These are phyloP conservation scores for Sebastes vulpes DNA, from an alignment of 2,797 vertebrate genomes.

Conservation along the genomic window DNA sequence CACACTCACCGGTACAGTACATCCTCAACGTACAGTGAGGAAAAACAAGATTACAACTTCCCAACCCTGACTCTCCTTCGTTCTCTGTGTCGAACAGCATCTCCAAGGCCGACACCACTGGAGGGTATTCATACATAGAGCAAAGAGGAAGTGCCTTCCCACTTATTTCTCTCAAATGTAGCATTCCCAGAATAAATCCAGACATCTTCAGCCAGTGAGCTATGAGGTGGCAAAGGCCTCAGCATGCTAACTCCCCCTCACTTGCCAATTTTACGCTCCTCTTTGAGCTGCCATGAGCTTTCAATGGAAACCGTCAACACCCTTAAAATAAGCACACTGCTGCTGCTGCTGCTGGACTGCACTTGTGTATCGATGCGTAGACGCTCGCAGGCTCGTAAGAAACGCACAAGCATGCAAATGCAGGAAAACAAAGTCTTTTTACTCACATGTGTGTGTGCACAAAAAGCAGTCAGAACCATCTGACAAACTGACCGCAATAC, in stretches of 20 bases:
- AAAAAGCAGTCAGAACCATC: constrained; percentile 20
- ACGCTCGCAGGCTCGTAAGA: constrained; percentile 37
- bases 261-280: constrained; percentile 84
- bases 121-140: constrained; percentile 69
- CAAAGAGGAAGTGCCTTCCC: constrained; percentile 75
- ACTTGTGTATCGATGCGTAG: constrained; percentile 60
- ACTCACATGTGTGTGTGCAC: background rate
- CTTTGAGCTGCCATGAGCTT: constrained; percentile 84
- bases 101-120: constrained; percentile 65
- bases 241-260: constrained; percentile 80
- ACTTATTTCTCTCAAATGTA: constrained; percentile 83
- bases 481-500: constrained; percentile 33
- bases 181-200: constrained; percentile 88
- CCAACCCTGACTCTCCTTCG: constrained; percentile 47
- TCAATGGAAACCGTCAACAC: constrained; percentile 84
- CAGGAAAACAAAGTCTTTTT: background rate
- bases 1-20: constrained; percentile 8
- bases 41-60: constrained; percentile 62
- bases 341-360: constrained; percentile 75
- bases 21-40: constrained; percentile 34
- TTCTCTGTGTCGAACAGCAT: constrained; percentile 42
- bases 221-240: constrained; percentile 85
- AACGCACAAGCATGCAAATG: constrained; percentile 33
- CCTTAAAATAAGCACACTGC: constrained; percentile 81
- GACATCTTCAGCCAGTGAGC: constrained; percentile 87